Conservation (phyloP, 2,888 invertebrate genomes). For the Dryadula phaetusa region DNA sequence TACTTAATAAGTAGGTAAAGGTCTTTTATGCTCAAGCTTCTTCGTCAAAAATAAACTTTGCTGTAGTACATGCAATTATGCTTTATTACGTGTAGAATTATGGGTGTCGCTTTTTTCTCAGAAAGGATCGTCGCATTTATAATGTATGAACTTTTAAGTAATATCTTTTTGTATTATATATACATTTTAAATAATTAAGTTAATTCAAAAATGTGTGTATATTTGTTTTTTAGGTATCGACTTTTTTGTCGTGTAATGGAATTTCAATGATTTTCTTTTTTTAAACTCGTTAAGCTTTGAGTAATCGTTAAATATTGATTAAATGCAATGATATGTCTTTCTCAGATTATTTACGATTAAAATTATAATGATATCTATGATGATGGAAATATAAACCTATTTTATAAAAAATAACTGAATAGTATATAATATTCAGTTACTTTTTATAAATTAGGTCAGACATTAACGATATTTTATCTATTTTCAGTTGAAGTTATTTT, state of each 20-base stretch:
- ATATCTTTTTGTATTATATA: constrained; percentile 14
- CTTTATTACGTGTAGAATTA: constrained; percentile 2
- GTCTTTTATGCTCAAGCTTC: background rate
- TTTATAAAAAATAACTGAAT: too few species aligned
- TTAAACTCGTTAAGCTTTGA: background rate
- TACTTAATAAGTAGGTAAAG: constrained; percentile 1
- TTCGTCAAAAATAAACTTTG: constrained; percentile 2
- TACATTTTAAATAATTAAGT: constrained; percentile 17
- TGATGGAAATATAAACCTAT: too few species aligned
- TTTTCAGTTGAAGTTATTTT: background rate
- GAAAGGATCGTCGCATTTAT: constrained; percentile 10
- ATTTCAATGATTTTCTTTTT: background rate
- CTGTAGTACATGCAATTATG: background rate
- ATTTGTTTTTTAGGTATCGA: background rate
- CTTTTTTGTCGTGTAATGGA: constrained; percentile 4
- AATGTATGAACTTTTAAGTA: background rate
- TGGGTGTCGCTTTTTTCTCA: constrained; percentile 1
- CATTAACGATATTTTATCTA: background rate
- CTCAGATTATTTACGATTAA: background rate
- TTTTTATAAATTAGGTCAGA: too few species aligned
- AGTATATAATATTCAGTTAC: too few species aligned
- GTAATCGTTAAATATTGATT: background rate
- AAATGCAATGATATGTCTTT: background rate
- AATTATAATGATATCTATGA: background rate
- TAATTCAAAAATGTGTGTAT: constrained; percentile 3